These are phyloP conservation scores for Perdita meconis DNA, from an alignment of 2,888 invertebrate species.

Conservation along the genomic window DNA sequence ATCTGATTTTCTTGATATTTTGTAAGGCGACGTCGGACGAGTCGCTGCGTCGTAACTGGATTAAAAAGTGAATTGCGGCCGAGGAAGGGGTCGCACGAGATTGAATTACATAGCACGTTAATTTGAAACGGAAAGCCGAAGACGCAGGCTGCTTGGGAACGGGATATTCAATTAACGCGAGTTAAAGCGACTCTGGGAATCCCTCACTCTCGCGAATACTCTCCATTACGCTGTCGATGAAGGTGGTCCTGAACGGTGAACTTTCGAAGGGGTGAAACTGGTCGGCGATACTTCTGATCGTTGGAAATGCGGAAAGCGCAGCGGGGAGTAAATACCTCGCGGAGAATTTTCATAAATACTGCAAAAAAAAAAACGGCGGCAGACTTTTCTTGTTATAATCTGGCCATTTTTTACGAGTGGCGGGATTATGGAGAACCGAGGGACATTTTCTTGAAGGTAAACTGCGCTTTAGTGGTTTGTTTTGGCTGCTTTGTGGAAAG, in stretches of 20 bases:
- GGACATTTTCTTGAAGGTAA: too few relatives aligned
- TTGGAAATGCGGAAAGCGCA: background rate
- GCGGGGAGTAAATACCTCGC: too few relatives aligned
- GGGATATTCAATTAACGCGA: slow-evolving; percentile 26
- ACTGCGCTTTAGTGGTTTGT: too few relatives aligned
- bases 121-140: slow-evolving; percentile 32
- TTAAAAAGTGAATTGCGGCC: slow-evolving; percentile 43
- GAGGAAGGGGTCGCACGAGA: background rate
- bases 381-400: too few relatives aligned
- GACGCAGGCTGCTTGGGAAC: background rate
- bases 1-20: slow-evolving; percentile 58
- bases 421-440: too few relatives aligned
- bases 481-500: too few relatives aligned
- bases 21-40: slow-evolving; percentile 33
- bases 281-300: background rate
- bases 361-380: too few relatives aligned
- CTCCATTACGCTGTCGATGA: slow-evolving; percentile 1
- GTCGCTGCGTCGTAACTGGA: slow-evolving; percentile 21
- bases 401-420: too few relatives aligned
- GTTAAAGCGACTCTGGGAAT: background rate
- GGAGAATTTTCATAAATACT: too few relatives aligned
- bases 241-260: background rate
- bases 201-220: background rate
- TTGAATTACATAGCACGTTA: slow-evolving; percentile 33
- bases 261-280: background rate